Base-by-base conservation (phyloP, 2,888 invertebrate genomes). In the Limnephilus lunatus region DNA sequence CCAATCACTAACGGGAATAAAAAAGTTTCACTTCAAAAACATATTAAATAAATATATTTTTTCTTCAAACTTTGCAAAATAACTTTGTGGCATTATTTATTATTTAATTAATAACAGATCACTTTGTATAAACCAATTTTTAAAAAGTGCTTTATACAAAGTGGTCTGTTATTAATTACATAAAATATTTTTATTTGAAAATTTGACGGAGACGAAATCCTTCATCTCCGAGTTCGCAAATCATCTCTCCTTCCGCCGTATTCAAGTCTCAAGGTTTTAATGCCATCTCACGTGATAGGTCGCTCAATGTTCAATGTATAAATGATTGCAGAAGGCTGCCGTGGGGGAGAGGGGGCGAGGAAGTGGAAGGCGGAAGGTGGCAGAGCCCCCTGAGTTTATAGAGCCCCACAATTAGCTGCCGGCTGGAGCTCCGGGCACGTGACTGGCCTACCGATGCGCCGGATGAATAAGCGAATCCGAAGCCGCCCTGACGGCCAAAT, bases 401-500 rank as follows among this genome's bases (percentile, higher is more conserved):
- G 85, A 85, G 15, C 90, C 90, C 81, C 44, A 83, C 83, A 83
- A 83, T 83, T 83, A 90, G 85, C 90, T 83, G 83, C 83, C 83
- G 88, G 88, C 32, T 19, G 31, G 53, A 80, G 88, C 83, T 44
- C 92, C 31, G 85, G 83, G 85, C 68, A 86, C 93, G 93, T 93
- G 93, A 93, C 90, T 91, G 90, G 81, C 81, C 68, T 93, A 90
- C 90, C 85, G 92, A 93, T 92, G 92, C 68, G 92, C 39, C 32
- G 86, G 91, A 93, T 93, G 92, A 91, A 93, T 93, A 93, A 93
- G 91, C 93, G 90, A 92, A 92, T 92, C 92, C 81, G 35, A 35
- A 81, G 89, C 81, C 53, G 91, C 89, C 92, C 92, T 91, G 93
- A 91, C 91, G 90, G 44, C 92, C 91, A 92, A 92, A 93, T 92